Base-by-base conservation (phyloP, 2,888 invertebrate species). In the Epiblema foenella region DNA sequence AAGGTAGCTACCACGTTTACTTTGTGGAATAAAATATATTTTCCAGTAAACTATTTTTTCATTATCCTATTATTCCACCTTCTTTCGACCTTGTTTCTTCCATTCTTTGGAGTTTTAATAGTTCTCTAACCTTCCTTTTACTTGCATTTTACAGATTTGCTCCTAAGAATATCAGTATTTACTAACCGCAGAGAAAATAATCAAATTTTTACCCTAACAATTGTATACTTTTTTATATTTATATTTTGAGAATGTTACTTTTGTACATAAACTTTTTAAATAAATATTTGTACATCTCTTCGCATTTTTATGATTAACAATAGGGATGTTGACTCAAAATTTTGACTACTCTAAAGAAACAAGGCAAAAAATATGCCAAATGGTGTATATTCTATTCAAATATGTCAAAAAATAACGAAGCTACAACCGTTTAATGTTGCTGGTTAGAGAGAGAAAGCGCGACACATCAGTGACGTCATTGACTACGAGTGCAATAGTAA, bases 111-210 rank as follows among this genome's bases (percentile, higher is more conserved):
- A 54, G 72, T 69, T 79, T 77, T n/a, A 76, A 62, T 65, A 24
- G 11, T 52, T 60, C 68, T 54, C 74, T 71, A 71, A 71, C 29
- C 54, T 46, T 54, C 37, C 54, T 60, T 15, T 62, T 67, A 39
- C 57, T 71, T 66, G 12, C 52, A 78, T 77, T 81, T 91, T 91
- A 78, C 93, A 93, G 93, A 92, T 93, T 93, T 82, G 93, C 89
- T 77, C 93, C 93, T 79, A 93, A 93, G 89, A 93, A 93, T 85
- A 89, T 93, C 83, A 93, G 91, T 80, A 93, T 93, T 80, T 93
- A 84, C 82, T 93, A 84, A 89, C 76, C 52, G 57, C 17, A 58
- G 20, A 59, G 66, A 24, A 68, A 68, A 49, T 46, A 52, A 42
- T 51, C 54, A 60, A 57, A 29, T 46, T 17, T 68, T 62, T 42